Base-by-base conservation (phyloP, 2,888 invertebrate species). In the Synergus umbraculus region DNA sequence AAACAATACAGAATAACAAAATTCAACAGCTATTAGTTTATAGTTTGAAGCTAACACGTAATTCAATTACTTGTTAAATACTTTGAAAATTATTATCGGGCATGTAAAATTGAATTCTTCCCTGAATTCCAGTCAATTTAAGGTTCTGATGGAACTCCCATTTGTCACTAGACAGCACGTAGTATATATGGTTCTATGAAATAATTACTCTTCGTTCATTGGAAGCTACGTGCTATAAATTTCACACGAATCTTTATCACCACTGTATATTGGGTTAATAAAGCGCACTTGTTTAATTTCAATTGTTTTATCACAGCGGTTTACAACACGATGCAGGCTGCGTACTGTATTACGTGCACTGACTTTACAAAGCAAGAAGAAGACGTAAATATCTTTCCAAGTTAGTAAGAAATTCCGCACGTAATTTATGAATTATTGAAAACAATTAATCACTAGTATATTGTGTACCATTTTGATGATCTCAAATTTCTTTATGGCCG, bases 201-300 rank as follows among this genome's bases (percentile, higher is more conserved):
- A 54, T 54, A 7, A n/a, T 54, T 54, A 18, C 54, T 54, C 54
- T 9, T n/a, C 9, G 54, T 54, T 54, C n/a, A 77, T 78, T 76
- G 79, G 79, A 77, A 77, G 73, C 79, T 78, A 44, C 54, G 54
- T 54, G 80, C 80, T 80, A 85, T 85, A 85, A 85, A 85, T 85
- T 83, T 81, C 80, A 76, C 78, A 81, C 82, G 84, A 86, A 86
- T 83, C 84, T 85, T 84, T 84, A 85, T 84, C 84, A 83, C 81
- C 77, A 77, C 78, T 80, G 78, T 79, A 79, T 80, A 82, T 83
- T 81, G 76, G 83, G 84, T 83, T 84, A 86, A 85, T 85, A 86
- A 85, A 83, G 83, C 79, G 79, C 82, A 83, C 84, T 85, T 84
- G 85, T 86, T 86, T 85, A 85, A 85, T 86, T 83, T 84, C 84